Conservation (phyloP, 2,797 vertebrate species). For the Megalops cyprinoides region DNA sequence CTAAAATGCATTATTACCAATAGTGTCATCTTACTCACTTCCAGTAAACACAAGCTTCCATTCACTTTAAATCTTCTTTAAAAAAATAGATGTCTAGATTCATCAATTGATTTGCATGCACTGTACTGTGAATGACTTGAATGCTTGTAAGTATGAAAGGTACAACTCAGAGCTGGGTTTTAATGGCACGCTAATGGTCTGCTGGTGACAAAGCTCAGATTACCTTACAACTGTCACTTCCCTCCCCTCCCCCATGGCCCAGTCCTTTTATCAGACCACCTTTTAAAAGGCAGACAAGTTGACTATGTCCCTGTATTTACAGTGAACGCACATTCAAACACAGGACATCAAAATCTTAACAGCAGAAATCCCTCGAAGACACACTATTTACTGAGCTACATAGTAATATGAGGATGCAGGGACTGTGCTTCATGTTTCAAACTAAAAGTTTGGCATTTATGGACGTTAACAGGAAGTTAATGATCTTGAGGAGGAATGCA, state of each 20-base stretch:
- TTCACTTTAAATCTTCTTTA: not conserved
- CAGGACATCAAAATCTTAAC: not conserved
- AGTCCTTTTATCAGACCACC: not conserved
- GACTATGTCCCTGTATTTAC: not conserved
- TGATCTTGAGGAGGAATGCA: too few relatives aligned
- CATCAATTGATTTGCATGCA: not conserved
- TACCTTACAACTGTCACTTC: not conserved
- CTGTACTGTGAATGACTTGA: not conserved
- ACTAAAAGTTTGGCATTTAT: too few relatives aligned
- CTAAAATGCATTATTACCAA: not conserved
- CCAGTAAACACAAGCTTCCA: not conserved
- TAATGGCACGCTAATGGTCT: not conserved
- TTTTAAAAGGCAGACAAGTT: not conserved
- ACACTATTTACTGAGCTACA: not conserved
- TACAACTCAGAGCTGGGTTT: not conserved
- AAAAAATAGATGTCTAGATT: not conserved
- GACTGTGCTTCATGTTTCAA: too few relatives aligned
- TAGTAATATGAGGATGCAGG: too few relatives aligned
- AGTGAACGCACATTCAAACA: not conserved
- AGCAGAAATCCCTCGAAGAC: not conserved
- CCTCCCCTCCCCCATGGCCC: not conserved
- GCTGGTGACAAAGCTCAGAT: not conserved
- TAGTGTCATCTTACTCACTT: not conserved
- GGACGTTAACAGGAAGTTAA: not conserved
- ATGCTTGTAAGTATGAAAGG: not conserved